Base-by-base conservation (phyloP, 2,797 vertebrate genomes). In the Triplophysa yarkandensis region DNA sequence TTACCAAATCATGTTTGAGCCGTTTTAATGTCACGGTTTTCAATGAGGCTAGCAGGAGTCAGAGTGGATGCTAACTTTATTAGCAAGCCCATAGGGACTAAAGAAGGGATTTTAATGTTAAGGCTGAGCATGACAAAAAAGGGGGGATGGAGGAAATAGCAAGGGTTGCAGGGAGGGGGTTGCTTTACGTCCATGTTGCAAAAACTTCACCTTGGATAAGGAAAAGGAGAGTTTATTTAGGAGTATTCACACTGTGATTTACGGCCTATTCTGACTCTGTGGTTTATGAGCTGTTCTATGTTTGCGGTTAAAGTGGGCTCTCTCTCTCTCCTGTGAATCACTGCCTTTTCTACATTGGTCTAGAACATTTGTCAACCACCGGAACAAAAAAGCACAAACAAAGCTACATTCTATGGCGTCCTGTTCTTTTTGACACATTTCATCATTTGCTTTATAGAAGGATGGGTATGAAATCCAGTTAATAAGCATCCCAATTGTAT, bases 1-100 rank as follows among this genome's bases (percentile, higher is more conserved):
- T 92, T 88, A 88, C 89, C 81, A 91, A 92, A 92, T 93, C 89
- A 87, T 77, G 88, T 91, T 90, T 90, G 87, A 89, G 87, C 85
- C 86, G 87, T 89, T 92, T 91, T 91, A 90, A 90, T 89, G 88
- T 90, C 88, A 81, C 76, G 78, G 86, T 84, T 87, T 88, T 85
- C 83, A 91, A 86, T 83, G 86, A 86, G 87, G 89, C 87, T 83
- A 83, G 63, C 70, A 80, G 88, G 85, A 82, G 86, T 83, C 83
- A 88, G 82, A 86, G 86, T 83, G 87, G 81, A 85, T 78, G 79
- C 76, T 93, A 92, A 92, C 89, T 79, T 80, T 88, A 87, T 92
- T 93, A 92, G 80, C 78, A 63, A 81, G 85, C 88, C 90, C 85
- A 62, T 57, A 67, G 89, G 88, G 86, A 86, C 83, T 54, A 75